Evolutionary conservation across 1,140 invertebrate species (phyloP).

Genomic region (Uloborus diversus): DNA sequence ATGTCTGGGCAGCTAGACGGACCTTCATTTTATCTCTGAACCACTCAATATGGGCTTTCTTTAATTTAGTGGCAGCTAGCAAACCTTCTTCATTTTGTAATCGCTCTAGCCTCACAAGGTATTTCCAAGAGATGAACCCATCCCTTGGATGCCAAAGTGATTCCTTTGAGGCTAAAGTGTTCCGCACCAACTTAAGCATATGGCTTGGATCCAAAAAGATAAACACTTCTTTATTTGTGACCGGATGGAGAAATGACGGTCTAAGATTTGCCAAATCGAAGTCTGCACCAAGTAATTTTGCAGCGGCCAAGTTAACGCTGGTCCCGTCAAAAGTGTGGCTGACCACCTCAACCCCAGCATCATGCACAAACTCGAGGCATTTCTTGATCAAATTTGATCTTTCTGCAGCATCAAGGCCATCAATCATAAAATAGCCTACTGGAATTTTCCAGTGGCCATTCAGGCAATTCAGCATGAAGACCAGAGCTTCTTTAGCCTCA

Average conservation of each 20-base stretch:
- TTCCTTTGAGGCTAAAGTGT: constrained; percentile 59
- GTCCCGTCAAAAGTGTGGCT: constrained; percentile 12
- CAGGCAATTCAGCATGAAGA: constrained; percentile 60
- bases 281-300: not conserved
- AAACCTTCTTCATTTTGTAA: constrained; percentile 17
- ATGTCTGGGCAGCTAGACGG: not conserved
- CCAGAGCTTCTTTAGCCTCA: constrained; percentile 62
- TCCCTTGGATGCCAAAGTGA: constrained; percentile 47
- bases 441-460: constrained; percentile 61
- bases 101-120: not conserved
- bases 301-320: not conserved
- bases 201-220: constrained; percentile 57
- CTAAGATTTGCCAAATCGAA: not conserved
- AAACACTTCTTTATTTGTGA: constrained; percentile 7
- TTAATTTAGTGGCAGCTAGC: constrained; percentile 7
- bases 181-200: constrained; percentile 60
- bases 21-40: constrained; percentile 17
- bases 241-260: not conserved
- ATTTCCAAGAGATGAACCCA: not conserved
- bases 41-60: not conserved
- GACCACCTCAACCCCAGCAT: too few relatives aligned
- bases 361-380: too few relatives aligned
- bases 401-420: too few relatives aligned
- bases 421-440: constrained; percentile 62
- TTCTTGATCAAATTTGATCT: too few relatives aligned